phyloP scores from a whole-genome alignment of 30 jellyfish, hydroid and myxozoan species.

The Cassiopea andromeda region DNA sequence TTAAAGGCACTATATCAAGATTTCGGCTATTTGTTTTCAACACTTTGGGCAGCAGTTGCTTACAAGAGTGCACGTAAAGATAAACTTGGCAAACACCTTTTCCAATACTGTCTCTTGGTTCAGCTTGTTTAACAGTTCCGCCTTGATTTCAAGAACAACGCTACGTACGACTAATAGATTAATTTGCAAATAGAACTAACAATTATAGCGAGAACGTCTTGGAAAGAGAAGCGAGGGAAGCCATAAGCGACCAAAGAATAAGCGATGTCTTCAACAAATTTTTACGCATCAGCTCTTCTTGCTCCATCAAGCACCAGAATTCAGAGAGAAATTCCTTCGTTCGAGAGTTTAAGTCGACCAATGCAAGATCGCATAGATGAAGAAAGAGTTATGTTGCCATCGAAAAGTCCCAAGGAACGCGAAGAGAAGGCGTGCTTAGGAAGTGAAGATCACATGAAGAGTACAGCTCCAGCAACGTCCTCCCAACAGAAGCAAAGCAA shows the following conservation, averaged over 20 bases:
- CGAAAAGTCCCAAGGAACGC: conserved; percentile 45
- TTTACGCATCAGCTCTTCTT: conserved; percentile 74
- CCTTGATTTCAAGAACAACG: neutral
- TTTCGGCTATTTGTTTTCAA: conserved; percentile 19
- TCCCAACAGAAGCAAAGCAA: conserved; percentile 16
- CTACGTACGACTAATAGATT: neutral
- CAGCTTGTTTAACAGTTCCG: neutral
- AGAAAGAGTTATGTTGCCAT: conserved; percentile 20
- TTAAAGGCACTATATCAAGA: conserved; percentile 56
- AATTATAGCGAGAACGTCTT: neutral
- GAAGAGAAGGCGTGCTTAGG: conserved; percentile 24
- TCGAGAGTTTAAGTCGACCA: conserved; percentile 61
- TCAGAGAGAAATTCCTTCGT: conserved; percentile 76
- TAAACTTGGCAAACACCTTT: conserved; percentile 30
- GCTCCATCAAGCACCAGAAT: conserved; percentile 71
- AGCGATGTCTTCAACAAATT: conserved; percentile 68
- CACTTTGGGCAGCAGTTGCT: conserved; percentile 47
- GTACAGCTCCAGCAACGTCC: neutral
- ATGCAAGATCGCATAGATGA: conserved; percentile 49
- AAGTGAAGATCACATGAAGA: conserved; percentile 53
- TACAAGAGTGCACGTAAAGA: conserved; percentile 36
- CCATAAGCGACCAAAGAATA: neutral
- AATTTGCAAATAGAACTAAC: conserved; percentile 6
- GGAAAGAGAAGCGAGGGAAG: neutral
- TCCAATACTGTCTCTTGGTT: neutral